Evolutionary conservation across 1,140 invertebrate genomes (phyloP).

Genomic region (Habropoda laboriosa): DNA sequence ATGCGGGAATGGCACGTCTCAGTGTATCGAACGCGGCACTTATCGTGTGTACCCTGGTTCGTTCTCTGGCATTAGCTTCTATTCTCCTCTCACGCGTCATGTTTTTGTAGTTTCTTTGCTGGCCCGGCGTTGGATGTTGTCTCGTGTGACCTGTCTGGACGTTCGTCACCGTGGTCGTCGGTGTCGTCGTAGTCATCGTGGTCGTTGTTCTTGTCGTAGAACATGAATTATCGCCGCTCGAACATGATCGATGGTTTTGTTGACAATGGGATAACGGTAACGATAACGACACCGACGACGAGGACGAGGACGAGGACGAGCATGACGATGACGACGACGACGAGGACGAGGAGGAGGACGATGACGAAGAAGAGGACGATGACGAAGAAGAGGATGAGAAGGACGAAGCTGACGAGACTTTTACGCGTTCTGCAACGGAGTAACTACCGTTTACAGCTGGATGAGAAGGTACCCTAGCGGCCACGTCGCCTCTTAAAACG

Average conservation of each 20-base stretch:
- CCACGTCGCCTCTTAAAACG: slow-evolving; percentile 76
- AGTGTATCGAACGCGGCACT: slow-evolving; percentile 96
- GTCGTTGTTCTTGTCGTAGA: background rate
- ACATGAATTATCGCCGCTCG: background rate
- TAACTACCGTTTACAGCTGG: slow-evolving; percentile 78
- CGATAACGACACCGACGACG: slow-evolving; percentile 51
- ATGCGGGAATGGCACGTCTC: slow-evolving; percentile 91
- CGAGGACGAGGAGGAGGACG: slow-evolving; percentile 42
- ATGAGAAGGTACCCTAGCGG: slow-evolving; percentile 82
- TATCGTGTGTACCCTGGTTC: slow-evolving; percentile 96
- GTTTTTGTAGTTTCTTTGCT: slow-evolving; percentile 96
- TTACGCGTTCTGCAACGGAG: slow-evolving; percentile 36
- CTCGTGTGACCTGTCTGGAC: slow-evolving; percentile 50
- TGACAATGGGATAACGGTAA: slow-evolving; percentile 32
- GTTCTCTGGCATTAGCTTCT: slow-evolving; percentile 95
- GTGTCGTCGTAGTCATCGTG: slow-evolving; percentile 61
- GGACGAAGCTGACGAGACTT: slow-evolving; percentile 13
- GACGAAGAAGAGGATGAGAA: slow-evolving; percentile 18
- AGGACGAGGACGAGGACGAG: slow-evolving; percentile 61
- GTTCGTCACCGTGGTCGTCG: slow-evolving; percentile 9
- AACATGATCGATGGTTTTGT: slow-evolving; percentile 5
- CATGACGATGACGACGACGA: slow-evolving; percentile 15
- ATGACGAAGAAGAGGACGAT: slow-evolving; percentile 65
- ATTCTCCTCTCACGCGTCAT: slow-evolving; percentile 95
- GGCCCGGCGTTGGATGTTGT: slow-evolving; percentile 58